Evolutionary conservation across 2,797 vertebrate species (phyloP), one percentile per base, ranked within the genome.

Genomic region (Cheirogaleus major): DNA sequence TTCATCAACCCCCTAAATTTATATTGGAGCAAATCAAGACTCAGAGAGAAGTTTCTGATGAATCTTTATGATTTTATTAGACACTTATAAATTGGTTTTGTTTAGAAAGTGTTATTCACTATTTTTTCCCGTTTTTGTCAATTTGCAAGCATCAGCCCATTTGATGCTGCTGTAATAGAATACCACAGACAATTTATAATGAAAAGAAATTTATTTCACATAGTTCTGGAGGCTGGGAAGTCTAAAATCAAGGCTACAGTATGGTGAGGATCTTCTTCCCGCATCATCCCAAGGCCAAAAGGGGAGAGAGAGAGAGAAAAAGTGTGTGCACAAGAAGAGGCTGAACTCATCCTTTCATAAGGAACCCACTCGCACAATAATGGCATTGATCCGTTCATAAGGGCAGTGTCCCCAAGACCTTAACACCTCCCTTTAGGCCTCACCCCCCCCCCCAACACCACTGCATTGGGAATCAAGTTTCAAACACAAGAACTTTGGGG

Each of bases 11-110:
- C 4, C 48, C 25, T 52, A 80, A 52, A 43, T 93, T 91, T 82
- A 67, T 45, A 88, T n/a, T 38, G 43, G n/a, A 96, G 81, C 43
- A 85, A 76, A 93, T 75, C 43, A 67, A 93, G 45, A 32, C 2
- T 25, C 32, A 50, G 65, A 89, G 52, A 93, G 79, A 83, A 69
- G 38, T 41, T 63, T 38, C 48, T 45, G 43, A 82, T 41, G 32
- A 85, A 63, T 30, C 43, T 55, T 80, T 70, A 67, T 84, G 25
- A 57, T 75, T 92, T 91, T 73, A 91, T 76, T 89, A 57, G 89
- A 63, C 8, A 86, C 2, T 85, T 63, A 82, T 82, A 85, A 79
- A 27, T 13, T n/a, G 30, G 17, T 86, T 72, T 89, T 96, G 18
- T 85, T 94, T 87, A 25, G 4, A 80, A 90, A 18, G 9, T 43